A percentile compares a stretch with the other conserved stretches of the same genome.
These are phyloP conservation scores for Drosophila melanica DNA, from an alignment of 1,140 invertebrate species.

Conservation along the genomic window DNA sequence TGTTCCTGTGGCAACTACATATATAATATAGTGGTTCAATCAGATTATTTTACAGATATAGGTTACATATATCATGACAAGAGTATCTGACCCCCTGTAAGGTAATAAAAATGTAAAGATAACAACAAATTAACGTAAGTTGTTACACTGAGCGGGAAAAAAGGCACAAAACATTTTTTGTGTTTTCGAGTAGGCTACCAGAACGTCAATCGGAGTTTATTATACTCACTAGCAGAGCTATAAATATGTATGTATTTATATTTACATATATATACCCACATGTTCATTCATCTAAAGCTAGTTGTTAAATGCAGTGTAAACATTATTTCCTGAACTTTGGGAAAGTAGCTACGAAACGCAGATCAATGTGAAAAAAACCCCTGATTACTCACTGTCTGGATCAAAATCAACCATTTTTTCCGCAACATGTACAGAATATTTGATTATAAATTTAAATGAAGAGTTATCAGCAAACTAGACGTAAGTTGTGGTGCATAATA, in stretches of 20 bases:
- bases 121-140: too few species aligned
- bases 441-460: not conserved
- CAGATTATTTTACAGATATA: too few species aligned
- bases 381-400: conserved; percentile 39
- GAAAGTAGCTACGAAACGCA: conserved; percentile 12
- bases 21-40: too few species aligned
- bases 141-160: conserved; percentile 12
- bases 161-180: conserved; percentile 1
- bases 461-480: conserved; percentile 33
- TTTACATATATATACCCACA: not conserved
- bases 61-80: too few species aligned
- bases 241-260: not conserved
- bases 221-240: conserved; percentile 4
- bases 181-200: conserved; percentile 2
- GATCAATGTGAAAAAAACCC: conserved; percentile 14
- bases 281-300: not conserved
- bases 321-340: conserved; percentile 8
- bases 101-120: too few species aligned
- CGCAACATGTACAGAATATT: conserved; percentile 2
- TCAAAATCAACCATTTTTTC: conserved; percentile 6
- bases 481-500: conserved; percentile 23
- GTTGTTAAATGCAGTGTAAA: conserved; percentile 44
- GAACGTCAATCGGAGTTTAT: conserved; percentile 21
- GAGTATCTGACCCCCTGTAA: too few species aligned
- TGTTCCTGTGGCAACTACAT: too few species aligned